Evolutionary conservation across 2,113 vertebrate genomes (phyloP), one percentile per base, ranked within the genome.

Genomic region (Nothocercus nigrocapillus): DNA sequence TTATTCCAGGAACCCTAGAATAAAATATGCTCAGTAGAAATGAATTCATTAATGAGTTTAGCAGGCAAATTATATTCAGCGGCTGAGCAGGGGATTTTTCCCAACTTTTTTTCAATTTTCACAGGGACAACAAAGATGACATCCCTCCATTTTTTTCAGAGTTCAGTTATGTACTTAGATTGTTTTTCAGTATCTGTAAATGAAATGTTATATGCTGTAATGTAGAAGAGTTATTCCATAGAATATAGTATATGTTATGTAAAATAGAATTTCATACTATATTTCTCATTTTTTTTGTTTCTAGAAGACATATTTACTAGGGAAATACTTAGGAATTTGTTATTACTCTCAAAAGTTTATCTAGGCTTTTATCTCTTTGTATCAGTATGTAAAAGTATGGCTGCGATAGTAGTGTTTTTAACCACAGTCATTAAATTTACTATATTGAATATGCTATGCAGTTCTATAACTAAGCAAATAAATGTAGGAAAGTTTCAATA

Each of bases 401-500:
- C 58, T 89, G 53, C n/a, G 9, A 8, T 86, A 88, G 47, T 32
- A 85, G 68, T 21, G 20, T 58, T 38, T 63, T 90, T 92, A 94
- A 75, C 30, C 54, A 84, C 53, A 90, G 38, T 62, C 7, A 51
- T 79, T 90, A 20, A 83, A 22, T 64, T 88, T 94, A 47, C 72
- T 88, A 59, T 95, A 85, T 72, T 89, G 68, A 92, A 53, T 76
- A 82, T 83, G 78, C 59, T 94, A 28, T 70, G 54, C 73, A 91
- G 51, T 82, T 91, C 72, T 81, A 2, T 64, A 90, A 54, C 45
- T 75, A 90, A 90, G 69, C 74, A 95, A 90, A 77, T 13, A 73
- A 88, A 89, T 53, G 69, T 66, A 49, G 74, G 62, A 76, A 81
- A 75, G 64, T 54, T 70, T 47, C 40, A 54, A 54, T 10, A 1